Base-by-base conservation (phyloP, 2,113 vertebrate species). In the Chascanopsetta lugubris region DNA sequence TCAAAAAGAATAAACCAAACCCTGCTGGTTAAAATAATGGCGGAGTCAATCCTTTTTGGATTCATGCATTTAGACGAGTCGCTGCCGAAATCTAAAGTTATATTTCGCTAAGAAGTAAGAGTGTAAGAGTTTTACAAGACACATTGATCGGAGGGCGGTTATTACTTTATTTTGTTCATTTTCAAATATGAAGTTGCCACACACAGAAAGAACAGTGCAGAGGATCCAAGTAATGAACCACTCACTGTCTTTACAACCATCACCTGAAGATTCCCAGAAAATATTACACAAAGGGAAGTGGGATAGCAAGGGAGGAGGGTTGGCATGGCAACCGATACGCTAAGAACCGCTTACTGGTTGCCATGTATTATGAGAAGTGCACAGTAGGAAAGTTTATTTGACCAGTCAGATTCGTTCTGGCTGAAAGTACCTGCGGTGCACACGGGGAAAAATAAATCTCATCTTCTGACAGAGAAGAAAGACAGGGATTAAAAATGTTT, bases 271-370 rank as follows among this genome's bases (percentile, higher is more conserved):
- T 43, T 20, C 2, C 15, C 40, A 38, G 13, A 38, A 38, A n/a
- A 15, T 15, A 5, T 5, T 6, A 36, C 0, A 12, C 2, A 60
- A 8, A 24, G 32, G 29, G 43, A 43, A 29, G 15, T 29, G 50
- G 30, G 47, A 65, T 36, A 46, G 40, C 36, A 32, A 21, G 47
- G 62, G 34, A 48, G 26, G 30, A 53, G 36, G 42, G 83, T 84
- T 80, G 75, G 61, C 80, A 84, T 84, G 74, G 78, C 62, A 79
- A 85, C 83, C 24, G 7, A 69, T 65, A 72, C 77, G 68, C 50
- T 64, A 56, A 64, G 53, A 77, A 56, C 56, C 72, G 62, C 73
- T 79, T 49, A 72, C 57, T 67, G 70, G 74, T 61, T 70, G 78
- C 50, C 12, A 54, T 73, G 79, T 46, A 69, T 84, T 63, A 75